Conservation (phyloP, 2,888 invertebrate species). For the Leptogaster cylindrica region DNA sequence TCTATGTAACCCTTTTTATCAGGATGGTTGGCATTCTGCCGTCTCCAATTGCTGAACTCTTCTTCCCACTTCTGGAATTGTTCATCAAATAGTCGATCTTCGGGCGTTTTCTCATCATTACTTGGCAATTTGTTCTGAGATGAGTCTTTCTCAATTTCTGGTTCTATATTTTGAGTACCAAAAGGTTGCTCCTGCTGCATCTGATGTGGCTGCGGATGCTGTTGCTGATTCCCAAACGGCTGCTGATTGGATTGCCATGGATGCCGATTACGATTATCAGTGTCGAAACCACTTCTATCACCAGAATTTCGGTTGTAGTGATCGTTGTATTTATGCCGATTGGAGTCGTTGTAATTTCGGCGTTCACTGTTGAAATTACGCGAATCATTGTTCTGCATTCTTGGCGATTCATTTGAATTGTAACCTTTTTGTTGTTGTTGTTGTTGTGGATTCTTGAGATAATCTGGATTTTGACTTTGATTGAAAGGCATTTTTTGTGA, state of each 20-base stretch:
- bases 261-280: not conserved
- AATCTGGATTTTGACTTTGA: too few relatives aligned
- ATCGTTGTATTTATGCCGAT: constrained; percentile 41
- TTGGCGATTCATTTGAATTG: not conserved
- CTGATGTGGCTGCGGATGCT: constrained; percentile 70
- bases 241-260: constrained; percentile 10
- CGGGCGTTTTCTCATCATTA: constrained; percentile 53
- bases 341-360: constrained; percentile 42
- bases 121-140: too few relatives aligned
- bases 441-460: constrained; percentile 20
- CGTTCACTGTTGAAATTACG: constrained; percentile 35
- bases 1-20: constrained; percentile 84
- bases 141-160: too few relatives aligned
- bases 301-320: constrained; percentile 34
- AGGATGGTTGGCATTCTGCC: constrained; percentile 89
- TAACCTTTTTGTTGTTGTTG: constrained; percentile 10
- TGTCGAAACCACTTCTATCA: constrained; percentile 22
- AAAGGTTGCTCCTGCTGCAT: constrained; percentile 56
- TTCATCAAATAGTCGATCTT: constrained; percentile 85
- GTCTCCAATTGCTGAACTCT: constrained; percentile 90
- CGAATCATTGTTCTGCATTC: constrained; percentile 34
- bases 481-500: too few relatives aligned
- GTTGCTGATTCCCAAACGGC: not conserved
- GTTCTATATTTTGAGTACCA: too few relatives aligned
- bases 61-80: constrained; percentile 92